These are phyloP conservation scores for Parazoanthus swiftii DNA, from an alignment of 92 coral and sea anemone genomes.

Conservation along the genomic window DNA sequence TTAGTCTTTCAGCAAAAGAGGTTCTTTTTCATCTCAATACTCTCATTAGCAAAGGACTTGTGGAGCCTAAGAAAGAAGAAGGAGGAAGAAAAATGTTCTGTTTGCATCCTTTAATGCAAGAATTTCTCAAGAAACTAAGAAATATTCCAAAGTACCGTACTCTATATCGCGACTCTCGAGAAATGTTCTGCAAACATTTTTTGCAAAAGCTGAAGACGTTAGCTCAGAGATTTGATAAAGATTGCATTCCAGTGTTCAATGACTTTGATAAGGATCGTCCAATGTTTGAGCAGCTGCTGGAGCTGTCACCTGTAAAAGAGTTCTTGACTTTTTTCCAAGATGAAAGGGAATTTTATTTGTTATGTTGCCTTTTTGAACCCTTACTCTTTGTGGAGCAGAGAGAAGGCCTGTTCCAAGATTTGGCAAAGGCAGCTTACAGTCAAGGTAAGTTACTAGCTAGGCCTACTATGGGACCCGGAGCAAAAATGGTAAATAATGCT, in stretches of 20 bases:
- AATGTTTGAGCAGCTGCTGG: neutral
- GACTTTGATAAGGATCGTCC: neutral
- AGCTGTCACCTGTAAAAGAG: neutral
- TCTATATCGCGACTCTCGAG: neutral
- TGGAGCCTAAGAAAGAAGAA: neutral
- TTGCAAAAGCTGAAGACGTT: no score
- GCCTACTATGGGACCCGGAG: no score
- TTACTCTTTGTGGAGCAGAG: no score
- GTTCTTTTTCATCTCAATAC: neutral
- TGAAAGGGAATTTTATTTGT: slow-evolving; percentile 44
- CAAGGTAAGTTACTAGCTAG: no score
- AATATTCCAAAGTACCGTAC: neutral
- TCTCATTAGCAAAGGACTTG: neutral
- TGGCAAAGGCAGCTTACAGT: no score
- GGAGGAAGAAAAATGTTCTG: neutral
- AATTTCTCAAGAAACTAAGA: neutral
- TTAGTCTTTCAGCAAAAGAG: neutral
- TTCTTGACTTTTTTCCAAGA: slow-evolving; percentile 45
- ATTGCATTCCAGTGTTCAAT: neutral
- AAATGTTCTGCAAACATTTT: neutral
- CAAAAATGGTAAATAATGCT: no score
- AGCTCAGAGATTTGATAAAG: neutral
- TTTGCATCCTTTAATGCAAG: neutral
- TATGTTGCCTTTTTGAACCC: no score
- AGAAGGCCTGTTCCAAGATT: no score